Evolutionary conservation across 2,113 vertebrate species (phyloP).

Genomic region (Pseudopodoces humilis): DNA sequence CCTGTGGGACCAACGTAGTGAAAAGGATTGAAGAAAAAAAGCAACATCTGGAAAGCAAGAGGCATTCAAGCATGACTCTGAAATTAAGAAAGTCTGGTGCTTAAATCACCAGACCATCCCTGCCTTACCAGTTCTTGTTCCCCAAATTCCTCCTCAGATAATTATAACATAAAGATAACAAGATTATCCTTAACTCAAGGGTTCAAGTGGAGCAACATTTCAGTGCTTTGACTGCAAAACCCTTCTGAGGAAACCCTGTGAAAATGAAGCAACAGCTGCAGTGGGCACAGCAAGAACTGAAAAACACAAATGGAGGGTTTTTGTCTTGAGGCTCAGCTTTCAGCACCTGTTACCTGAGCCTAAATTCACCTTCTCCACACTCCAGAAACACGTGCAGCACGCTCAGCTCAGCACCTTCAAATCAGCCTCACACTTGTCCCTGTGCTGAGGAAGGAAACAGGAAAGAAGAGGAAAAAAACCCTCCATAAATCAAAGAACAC

Average conservation of each 20-base stretch:
- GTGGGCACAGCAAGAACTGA: not conserved
- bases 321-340: not conserved
- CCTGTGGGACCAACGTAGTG: not conserved
- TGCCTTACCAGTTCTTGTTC: not conserved
- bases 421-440: not conserved
- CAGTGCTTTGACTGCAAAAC: not conserved
- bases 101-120: not conserved
- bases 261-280: not conserved
- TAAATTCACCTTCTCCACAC: not conserved
- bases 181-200: not conserved
- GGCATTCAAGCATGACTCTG: not conserved
- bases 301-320: not conserved
- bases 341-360: not conserved
- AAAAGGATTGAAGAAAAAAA: not conserved
- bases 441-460: not conserved
- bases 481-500: not conserved
- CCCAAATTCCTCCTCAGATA: not conserved
- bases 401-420: not conserved
- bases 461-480: not conserved
- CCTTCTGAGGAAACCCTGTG: not conserved
- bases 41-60: not conserved
- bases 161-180: not conserved
- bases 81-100: not conserved
- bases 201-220: not conserved
- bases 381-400: not conserved